phyloP scores from a whole-genome alignment of 2,888 invertebrate genomes.

The Parnassius orleans region DNA sequence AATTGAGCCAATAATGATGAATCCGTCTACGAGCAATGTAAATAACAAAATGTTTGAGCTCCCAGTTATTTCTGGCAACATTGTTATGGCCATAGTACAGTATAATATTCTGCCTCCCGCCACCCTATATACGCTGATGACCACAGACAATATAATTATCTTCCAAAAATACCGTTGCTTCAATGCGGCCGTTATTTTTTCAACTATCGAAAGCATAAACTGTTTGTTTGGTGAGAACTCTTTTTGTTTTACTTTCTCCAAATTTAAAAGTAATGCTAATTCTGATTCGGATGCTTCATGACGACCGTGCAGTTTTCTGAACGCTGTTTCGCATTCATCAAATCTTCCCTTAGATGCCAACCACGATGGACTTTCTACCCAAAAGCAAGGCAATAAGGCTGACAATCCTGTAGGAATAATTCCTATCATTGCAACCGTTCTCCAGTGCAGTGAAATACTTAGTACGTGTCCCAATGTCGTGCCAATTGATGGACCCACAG shows the following conservation, averaged over 20 bases:
- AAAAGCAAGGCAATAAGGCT: conserved; percentile 28
- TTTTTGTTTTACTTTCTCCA: conserved; percentile 10
- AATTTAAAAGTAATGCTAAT: conserved; percentile 16
- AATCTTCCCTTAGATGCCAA: conserved; percentile 34
- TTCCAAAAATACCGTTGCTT: conserved; percentile 31
- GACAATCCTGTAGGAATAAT: conserved; percentile 29
- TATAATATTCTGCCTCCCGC: conserved; percentile 32
- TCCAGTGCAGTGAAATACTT: conserved; percentile 33
- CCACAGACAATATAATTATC: conserved; percentile 18
- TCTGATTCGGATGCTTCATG: conserved; percentile 23
- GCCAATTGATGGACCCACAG: conserved; percentile 31
- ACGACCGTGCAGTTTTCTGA: conserved; percentile 27
- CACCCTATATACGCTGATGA: conserved; percentile 28
- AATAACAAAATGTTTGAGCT: conserved; percentile 31
- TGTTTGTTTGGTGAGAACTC: conserved; percentile 18
- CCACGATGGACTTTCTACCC: conserved; percentile 37
- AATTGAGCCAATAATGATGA: conserved; percentile 28
- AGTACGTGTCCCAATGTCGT: conserved; percentile 31
- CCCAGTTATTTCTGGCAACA: conserved; percentile 33
- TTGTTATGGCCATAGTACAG: conserved; percentile 31
- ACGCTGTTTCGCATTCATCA: conserved; percentile 28
- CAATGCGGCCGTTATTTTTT: conserved; percentile 23
- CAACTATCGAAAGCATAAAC: conserved; percentile 3
- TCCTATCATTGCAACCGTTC: conserved; percentile 31
- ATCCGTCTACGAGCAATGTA: conserved; percentile 31